Conservation (phyloP, 1,140 invertebrate species). For the Cyclina sinensis region DNA sequence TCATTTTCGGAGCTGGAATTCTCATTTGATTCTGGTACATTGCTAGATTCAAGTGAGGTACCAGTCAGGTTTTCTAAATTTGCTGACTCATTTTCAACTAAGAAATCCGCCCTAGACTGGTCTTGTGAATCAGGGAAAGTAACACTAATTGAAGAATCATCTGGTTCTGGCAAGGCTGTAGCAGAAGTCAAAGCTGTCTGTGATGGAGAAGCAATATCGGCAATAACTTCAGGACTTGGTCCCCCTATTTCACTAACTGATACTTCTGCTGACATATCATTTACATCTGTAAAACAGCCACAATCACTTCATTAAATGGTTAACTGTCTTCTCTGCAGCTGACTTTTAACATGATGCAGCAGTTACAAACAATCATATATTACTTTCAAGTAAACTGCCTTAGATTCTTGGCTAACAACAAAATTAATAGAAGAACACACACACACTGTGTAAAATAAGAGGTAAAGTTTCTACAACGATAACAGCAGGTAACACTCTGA, state of each 20-base stretch:
- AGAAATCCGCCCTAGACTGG: not conserved
- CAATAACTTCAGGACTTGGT: not conserved
- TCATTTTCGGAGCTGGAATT: not conserved
- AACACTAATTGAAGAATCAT: not conserved
- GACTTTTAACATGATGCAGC: not conserved
- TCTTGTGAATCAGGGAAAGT: slow-evolving; percentile 2
- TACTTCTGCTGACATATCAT: not conserved
- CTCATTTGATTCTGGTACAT: not conserved
- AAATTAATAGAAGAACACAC: no score
- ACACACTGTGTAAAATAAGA: no score
- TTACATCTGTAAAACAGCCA: slow-evolving; percentile 4
- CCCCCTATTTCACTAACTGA: not conserved
- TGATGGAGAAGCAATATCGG: slow-evolving; percentile 36
- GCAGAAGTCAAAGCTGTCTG: not conserved
- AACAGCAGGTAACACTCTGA: no score
- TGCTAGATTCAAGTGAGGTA: not conserved
- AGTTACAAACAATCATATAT: not conserved
- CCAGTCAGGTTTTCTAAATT: not conserved
- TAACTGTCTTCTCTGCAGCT: no score
- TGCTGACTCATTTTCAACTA: no score
- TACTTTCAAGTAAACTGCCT: not conserved
- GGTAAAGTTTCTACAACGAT: no score
- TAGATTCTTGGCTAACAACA: not conserved
- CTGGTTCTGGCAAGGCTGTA: not conserved
- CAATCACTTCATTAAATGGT: not conserved